Conservation (phyloP, 2,797 vertebrate genomes). For the Sebastes baramenuke region DNA sequence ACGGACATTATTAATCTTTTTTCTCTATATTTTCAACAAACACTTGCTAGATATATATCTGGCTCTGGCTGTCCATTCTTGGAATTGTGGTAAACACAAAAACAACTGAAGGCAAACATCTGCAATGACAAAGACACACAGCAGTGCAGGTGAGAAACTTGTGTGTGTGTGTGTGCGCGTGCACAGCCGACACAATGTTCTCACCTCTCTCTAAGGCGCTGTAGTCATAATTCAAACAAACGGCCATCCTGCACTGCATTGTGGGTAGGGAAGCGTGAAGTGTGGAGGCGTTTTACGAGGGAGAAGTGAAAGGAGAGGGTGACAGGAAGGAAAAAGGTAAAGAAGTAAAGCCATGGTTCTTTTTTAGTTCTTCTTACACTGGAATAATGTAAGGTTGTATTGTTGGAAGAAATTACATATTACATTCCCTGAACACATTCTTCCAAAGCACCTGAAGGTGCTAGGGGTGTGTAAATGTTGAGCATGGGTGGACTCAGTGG, state of each 20-base stretch:
- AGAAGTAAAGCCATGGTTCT: conserved; percentile 29
- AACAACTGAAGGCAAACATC: conserved; percentile 45
- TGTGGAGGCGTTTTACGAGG: conserved; percentile 74
- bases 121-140: conserved; percentile 34
- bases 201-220: conserved; percentile 63
- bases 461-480: background rate
- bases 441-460: conserved; percentile 27
- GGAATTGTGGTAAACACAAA: conserved; percentile 34
- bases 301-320: conserved; percentile 48
- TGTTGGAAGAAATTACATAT: conserved; percentile 33
- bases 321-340: conserved; percentile 48
- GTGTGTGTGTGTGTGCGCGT: background rate
- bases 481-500: conserved; percentile 30
- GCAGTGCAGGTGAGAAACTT: background rate
- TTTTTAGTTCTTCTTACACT: conserved; percentile 13
- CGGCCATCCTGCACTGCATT: conserved; percentile 72
- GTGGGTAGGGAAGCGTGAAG: conserved; percentile 76
- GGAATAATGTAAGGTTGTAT: background rate
- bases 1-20: background rate
- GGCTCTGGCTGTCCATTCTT: background rate
- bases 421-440: conserved; percentile 6
- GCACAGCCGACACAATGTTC: conserved; percentile 52
- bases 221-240: conserved; percentile 79
- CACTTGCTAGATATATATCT: background rate
- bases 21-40: background rate